These are phyloP conservation scores for Nannospalax galili DNA, from an alignment of 2,113 vertebrate species.

Conservation along the genomic window DNA sequence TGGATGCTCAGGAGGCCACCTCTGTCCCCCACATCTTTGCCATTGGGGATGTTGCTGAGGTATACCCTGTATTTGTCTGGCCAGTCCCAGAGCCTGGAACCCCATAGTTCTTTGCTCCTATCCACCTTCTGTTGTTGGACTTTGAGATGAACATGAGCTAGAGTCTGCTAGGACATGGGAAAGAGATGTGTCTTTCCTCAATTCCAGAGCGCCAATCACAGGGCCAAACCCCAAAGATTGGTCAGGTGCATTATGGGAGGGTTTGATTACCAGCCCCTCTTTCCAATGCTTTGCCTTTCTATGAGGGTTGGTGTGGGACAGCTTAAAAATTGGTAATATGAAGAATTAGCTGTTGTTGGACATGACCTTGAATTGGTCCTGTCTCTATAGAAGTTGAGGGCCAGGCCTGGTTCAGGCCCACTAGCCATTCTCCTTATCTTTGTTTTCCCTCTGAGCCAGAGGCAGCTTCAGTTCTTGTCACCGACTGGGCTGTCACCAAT, in stretches of 20 bases:
- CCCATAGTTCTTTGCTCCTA: neutral
- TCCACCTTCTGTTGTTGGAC: neutral
- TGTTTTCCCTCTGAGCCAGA: neutral
- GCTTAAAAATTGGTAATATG: neutral
- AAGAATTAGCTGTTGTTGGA: neutral
- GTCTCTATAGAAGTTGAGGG: neutral
- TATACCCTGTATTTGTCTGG: slow-evolving; percentile 38
- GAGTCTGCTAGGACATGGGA: neutral
- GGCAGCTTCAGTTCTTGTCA: neutral
- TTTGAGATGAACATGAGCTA: neutral
- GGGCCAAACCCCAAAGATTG: neutral
- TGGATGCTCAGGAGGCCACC: slow-evolving; percentile 90
- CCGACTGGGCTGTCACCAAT: neutral
- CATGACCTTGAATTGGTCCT: neutral
- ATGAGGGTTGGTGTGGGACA: neutral
- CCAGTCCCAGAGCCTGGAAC: too few relatives aligned
- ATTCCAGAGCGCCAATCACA: neutral
- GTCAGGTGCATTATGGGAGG: neutral
- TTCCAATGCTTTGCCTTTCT: neutral
- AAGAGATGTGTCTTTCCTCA: neutral
- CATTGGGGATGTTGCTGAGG: slow-evolving; percentile 94
- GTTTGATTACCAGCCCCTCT: neutral
- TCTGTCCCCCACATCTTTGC: slow-evolving; percentile 94
- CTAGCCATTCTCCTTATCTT: neutral
- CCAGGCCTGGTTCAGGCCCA: too few relatives aligned